Evolutionary conservation across 2,797 vertebrate species (phyloP).

Genomic region (Dermochelys coriacea): DNA sequence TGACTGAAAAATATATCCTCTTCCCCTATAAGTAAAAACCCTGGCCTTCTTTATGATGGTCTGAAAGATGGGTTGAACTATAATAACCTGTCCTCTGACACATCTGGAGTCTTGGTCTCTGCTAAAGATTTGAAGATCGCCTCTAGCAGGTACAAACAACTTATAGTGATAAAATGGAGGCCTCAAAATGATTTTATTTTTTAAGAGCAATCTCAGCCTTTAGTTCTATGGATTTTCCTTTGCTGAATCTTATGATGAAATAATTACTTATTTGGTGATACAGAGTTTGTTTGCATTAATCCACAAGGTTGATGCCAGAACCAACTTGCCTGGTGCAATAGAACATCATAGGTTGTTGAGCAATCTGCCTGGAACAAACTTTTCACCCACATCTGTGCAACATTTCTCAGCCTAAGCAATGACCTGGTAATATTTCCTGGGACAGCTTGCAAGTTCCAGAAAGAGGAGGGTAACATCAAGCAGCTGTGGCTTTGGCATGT

Average conservation of each 20-base stretch:
- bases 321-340: neutral
- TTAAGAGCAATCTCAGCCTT: neutral
- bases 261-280: neutral
- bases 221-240: neutral
- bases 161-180: neutral
- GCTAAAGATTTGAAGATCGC: neutral
- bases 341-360: fast-evolving
- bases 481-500: neutral
- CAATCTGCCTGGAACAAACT: neutral
- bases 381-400: fast-evolving
- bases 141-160: neutral
- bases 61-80: neutral
- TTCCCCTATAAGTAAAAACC: neutral
- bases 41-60: neutral
- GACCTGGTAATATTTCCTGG: neutral
- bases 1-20: neutral
- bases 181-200: neutral
- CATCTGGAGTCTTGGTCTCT: neutral
- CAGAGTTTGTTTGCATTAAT: neutral
- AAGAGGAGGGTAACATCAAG: neutral
- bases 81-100: neutral
- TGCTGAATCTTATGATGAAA: neutral
- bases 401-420: neutral
- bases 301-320: neutral
- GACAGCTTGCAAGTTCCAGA: neutral